phyloP scores from a whole-genome alignment of 2,113 vertebrate genomes.

The Clarias gariepinus region DNA sequence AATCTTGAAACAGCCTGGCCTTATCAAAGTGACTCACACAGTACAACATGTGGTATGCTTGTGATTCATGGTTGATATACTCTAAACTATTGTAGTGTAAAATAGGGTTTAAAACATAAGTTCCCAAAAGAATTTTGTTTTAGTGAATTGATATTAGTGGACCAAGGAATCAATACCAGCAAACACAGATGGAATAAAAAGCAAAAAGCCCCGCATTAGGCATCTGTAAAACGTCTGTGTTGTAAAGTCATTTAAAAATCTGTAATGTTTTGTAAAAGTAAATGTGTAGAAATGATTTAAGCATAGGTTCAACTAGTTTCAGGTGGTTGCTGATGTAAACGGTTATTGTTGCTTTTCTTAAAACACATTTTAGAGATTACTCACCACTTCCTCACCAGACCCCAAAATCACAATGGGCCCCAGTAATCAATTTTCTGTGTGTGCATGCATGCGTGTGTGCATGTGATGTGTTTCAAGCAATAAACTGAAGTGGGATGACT shows the following conservation, averaged over 20 bases:
- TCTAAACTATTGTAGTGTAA: neutral
- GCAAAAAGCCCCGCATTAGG: neutral
- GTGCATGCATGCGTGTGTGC: neutral
- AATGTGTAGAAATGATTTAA: neutral
- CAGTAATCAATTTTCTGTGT: neutral
- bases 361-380: neutral
- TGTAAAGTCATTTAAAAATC: neutral
- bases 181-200: neutral
- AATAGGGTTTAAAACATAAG: neutral
- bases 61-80: neutral
- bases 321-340: neutral
- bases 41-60: neutral
- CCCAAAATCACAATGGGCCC: neutral
- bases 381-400: neutral
- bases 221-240: neutral
- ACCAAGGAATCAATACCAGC: neutral
- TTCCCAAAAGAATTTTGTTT: neutral
- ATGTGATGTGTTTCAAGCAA: too few species aligned
- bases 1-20: neutral
- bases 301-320: neutral
- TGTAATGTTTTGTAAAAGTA: neutral
- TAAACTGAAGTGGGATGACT: neutral
- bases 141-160: neutral
- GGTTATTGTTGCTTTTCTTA: neutral
- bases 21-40: neutral